Conservation (phyloP, 1,140 invertebrate species). For the Stegodyphus dumicola region DNA sequence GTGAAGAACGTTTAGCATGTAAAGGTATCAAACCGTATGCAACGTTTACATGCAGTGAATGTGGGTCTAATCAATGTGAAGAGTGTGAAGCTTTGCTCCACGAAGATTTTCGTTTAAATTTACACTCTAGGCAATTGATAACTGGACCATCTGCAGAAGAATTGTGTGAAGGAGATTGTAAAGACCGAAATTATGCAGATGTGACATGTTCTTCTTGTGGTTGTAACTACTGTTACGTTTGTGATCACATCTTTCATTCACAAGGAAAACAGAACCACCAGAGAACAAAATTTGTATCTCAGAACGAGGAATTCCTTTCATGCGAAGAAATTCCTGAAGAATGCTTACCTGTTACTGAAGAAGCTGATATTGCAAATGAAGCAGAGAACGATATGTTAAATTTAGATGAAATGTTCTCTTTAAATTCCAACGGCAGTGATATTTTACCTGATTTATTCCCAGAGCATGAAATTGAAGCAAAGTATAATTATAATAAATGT, state of each 20-base stretch:
- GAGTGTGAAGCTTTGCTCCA: slow-evolving; percentile 68
- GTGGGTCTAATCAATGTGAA: slow-evolving; percentile 67
- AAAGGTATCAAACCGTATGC: slow-evolving; percentile 64
- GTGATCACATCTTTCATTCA: slow-evolving; percentile 66
- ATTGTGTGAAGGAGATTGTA: slow-evolving; percentile 67
- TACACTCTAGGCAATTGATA: slow-evolving; percentile 66
- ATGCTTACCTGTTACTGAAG: background rate
- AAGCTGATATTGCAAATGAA: background rate
- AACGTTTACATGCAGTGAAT: slow-evolving; percentile 67
- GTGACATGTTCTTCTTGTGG: slow-evolving; percentile 67
- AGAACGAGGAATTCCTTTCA: slow-evolving; percentile 56
- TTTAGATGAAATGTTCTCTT: slow-evolving; percentile 31
- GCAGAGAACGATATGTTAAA: background rate
- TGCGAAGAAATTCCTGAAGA: slow-evolving; percentile 49
- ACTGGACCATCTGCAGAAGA: slow-evolving; percentile 63
- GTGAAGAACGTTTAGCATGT: slow-evolving; percentile 61
- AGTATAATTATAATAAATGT: slow-evolving; percentile 51
- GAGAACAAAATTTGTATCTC: slow-evolving; percentile 41
- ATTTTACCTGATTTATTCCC: slow-evolving; percentile 42
- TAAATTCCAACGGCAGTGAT: slow-evolving; percentile 7
- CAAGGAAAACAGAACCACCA: slow-evolving; percentile 57
- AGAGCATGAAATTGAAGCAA: slow-evolving; percentile 51
- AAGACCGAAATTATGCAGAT: slow-evolving; percentile 68
- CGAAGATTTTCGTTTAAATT: slow-evolving; percentile 65
- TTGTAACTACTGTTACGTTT: slow-evolving; percentile 67